These are phyloP conservation scores for Melikaiella ostensackeni DNA, from an alignment of 2,888 invertebrate genomes.

Conservation along the genomic window DNA sequence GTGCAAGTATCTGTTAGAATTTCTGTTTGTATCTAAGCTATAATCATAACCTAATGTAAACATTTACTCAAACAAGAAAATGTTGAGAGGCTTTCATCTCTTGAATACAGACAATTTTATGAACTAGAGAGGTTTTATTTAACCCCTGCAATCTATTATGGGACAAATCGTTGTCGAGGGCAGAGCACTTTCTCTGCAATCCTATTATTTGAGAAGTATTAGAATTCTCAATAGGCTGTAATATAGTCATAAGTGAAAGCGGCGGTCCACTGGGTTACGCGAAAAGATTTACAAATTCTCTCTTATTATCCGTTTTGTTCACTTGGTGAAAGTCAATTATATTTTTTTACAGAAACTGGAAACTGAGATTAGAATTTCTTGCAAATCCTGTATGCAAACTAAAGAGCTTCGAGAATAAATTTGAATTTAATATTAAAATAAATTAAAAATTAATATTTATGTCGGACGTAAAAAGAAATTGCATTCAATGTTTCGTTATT, in stretches of 20 bases:
- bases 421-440: neutral
- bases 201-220: constrained; percentile 25
- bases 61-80: neutral
- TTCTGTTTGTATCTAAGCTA: constrained; percentile 13
- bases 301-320: constrained; percentile 22
- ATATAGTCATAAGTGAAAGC: constrained; percentile 21
- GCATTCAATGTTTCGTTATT: neutral
- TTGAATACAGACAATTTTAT: neutral
- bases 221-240: constrained; percentile 4
- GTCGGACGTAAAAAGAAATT: neutral
- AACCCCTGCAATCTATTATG: neutral
- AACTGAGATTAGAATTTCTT: constrained; percentile 7
- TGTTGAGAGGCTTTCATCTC: neutral
- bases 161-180: constrained; percentile 2
- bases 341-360: constrained; percentile 16
- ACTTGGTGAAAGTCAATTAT: constrained; percentile 14
- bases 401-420: neutral
- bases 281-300: constrained; percentile 14
- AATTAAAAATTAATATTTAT: neutral
- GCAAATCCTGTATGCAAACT: constrained; percentile 14
- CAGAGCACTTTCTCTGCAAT: constrained; percentile 20
- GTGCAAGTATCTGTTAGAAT: constrained; percentile 34
- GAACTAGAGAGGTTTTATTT: neutral
- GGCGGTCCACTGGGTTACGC: neutral
- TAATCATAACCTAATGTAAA: constrained; percentile 1